These are phyloP conservation scores for Laterallus jamaicensis DNA, from an alignment of 2,113 vertebrate species.

Conservation along the genomic window DNA sequence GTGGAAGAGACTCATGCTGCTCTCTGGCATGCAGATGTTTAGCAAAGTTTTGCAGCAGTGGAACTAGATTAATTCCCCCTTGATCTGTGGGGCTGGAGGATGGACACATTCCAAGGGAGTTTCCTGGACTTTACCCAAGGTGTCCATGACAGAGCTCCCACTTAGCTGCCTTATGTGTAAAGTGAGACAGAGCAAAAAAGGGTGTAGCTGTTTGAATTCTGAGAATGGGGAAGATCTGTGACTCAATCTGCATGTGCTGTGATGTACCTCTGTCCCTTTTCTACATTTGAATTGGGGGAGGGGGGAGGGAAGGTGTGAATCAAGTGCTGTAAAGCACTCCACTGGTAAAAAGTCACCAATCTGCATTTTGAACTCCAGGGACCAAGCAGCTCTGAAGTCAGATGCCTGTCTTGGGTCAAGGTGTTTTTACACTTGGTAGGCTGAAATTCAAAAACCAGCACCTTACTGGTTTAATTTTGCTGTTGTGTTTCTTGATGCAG, in stretches of 20 bases:
- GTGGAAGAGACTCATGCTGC: neutral
- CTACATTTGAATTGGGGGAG: neutral
- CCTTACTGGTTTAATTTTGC: neutral
- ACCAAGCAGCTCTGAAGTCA: neutral
- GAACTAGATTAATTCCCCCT: neutral
- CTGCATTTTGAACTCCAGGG: neutral
- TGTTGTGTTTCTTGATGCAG: constrained; percentile 66
- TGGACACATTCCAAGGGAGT: neutral
- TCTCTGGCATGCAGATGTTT: neutral
- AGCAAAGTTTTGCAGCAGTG: neutral
- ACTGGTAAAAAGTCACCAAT: neutral
- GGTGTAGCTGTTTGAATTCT: neutral
- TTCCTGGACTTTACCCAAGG: constrained; percentile 10
- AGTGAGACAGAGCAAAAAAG: neutral
- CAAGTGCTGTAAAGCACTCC: neutral
- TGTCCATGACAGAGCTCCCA: neutral
- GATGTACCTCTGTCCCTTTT: neutral
- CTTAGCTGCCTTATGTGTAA: neutral
- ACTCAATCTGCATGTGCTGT: neutral
- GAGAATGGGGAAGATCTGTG: neutral
- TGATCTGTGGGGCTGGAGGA: neutral
- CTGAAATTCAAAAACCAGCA: neutral
- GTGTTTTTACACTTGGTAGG: neutral
- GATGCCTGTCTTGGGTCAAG: neutral
- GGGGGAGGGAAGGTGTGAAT: neutral